Evolutionary conservation across 2,113 vertebrate species (phyloP).

Genomic region (Sinocyclocheilus anophthalmus): DNA sequence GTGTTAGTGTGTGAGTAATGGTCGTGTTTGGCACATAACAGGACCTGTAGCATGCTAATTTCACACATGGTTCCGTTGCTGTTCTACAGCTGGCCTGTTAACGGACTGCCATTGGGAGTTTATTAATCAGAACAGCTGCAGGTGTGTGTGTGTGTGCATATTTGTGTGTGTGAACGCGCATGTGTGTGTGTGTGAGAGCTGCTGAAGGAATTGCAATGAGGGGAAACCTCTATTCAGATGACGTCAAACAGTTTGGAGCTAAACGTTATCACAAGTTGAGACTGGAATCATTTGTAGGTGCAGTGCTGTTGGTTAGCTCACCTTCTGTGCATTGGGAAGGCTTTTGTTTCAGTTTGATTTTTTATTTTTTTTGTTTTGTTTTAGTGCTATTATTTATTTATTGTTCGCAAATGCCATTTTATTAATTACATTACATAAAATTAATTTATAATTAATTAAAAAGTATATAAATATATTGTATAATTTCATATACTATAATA

Average conservation of each 20-base stretch:
- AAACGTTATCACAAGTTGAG: conserved; percentile 51
- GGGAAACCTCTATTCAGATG: conserved; percentile 56
- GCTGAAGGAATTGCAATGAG: conserved; percentile 59
- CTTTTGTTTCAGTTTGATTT: background rate
- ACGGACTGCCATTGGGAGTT: conserved; percentile 70
- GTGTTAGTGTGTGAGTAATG: conserved; percentile 24
- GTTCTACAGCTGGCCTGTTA: conserved; percentile 71
- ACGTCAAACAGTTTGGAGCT: conserved; percentile 58
- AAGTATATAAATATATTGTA: too few species aligned
- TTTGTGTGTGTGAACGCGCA: too few species aligned
- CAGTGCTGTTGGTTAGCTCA: conserved; percentile 12
- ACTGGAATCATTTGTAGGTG: conserved; percentile 20
- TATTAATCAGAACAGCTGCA: conserved; percentile 74
- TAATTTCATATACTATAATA: too few species aligned
- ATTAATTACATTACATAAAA: background rate
- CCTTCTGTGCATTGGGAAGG: background rate
- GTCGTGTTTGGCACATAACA: conserved; percentile 26
- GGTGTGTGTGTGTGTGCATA: conserved; percentile 53
- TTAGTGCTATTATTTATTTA: background rate
- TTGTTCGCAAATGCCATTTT: background rate
- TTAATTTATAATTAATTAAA: too few species aligned
- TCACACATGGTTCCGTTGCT: conserved; percentile 66
- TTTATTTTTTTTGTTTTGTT: background rate
- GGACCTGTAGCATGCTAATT: conserved; percentile 65
- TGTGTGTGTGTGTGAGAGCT: conserved; percentile 32